Base-by-base conservation (phyloP, 2,797 vertebrate species). In the Nannoperca obscura region DNA sequence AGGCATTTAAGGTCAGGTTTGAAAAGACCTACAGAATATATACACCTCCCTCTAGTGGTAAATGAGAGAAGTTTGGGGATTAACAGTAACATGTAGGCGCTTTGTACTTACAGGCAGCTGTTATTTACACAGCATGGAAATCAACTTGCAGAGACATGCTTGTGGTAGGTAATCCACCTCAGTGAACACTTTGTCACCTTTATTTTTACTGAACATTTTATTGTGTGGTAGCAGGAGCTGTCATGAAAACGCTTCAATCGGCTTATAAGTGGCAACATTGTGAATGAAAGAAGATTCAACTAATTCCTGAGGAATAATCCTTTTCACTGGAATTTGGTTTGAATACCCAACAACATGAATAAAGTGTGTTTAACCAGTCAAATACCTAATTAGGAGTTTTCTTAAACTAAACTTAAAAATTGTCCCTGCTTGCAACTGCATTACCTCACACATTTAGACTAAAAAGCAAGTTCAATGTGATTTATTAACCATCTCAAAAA, bases 41-140 rank as follows among this genome's bases (percentile, higher is more conserved):
- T 0, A 54, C 40, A 67, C 3, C 63, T 7, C 88, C 84, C 47
- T 68, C 91, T 88, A 76, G 78, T 83, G 91, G 83, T 40, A 0
- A 47, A 8, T 20, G 1, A 68, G 3, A 55, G 17, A 58, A 63
- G 7, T 3, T 4, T 24, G 44, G 24, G 4, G 30, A 32, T 53
- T n/a, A 10, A 8, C 42, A 47, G 20, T 22, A 2, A 7, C 64
- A 0, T 9, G 6, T 1, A 15, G 19, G 22, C 6, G 27, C 3
- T 34, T 34, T 64, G 22, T 36, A 49, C 6, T 13, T 2, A 36
- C 5, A 52, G 8, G 27, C 32, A 53, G 8, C 22, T 38, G 49
- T 30, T 75, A 15, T 50, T 42, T 46, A 58, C 40, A 55, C 15
- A 44, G 14, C n/a, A 10, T 44, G 9, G 36, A 36, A 17, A 54